Conservation (phyloP, 2,888 invertebrate species). For the Temnothorax unifasciatus region DNA sequence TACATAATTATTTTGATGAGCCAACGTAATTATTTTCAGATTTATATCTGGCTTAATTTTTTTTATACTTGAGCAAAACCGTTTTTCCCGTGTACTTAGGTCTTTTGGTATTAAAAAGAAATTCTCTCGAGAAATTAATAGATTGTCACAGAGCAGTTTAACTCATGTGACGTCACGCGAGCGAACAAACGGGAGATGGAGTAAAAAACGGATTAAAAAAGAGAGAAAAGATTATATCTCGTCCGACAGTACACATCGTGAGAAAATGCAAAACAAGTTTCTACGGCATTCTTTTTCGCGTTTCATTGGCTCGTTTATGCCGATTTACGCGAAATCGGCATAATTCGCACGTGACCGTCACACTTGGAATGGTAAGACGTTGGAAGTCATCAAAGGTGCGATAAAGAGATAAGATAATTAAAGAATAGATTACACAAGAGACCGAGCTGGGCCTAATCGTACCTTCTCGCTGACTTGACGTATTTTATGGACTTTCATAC, state of each 20-base stretch:
- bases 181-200: neutral
- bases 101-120: neutral
- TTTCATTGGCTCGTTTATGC: neutral
- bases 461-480: neutral
- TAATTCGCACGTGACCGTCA: constrained; percentile 20
- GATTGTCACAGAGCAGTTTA: neutral
- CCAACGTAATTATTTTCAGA: neutral
- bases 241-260: neutral
- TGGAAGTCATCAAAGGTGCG: constrained; percentile 14
- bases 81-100: neutral
- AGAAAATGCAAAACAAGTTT: neutral
- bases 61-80: neutral
- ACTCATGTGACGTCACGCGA: neutral
- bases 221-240: neutral
- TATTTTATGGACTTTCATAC: neutral
- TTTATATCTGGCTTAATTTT: neutral
- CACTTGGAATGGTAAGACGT: neutral
- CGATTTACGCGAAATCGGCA: neutral
- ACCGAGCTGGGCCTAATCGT: neutral
- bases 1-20: neutral
- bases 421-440: constrained; percentile 32
- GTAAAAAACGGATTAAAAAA: neutral
- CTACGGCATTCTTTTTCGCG: neutral
- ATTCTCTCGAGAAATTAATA: neutral
- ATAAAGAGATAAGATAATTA: constrained; percentile 58